These are phyloP conservation scores for Atherinosoma microstoma DNA, from an alignment of 2,797 vertebrate species.

Conservation along the genomic window DNA sequence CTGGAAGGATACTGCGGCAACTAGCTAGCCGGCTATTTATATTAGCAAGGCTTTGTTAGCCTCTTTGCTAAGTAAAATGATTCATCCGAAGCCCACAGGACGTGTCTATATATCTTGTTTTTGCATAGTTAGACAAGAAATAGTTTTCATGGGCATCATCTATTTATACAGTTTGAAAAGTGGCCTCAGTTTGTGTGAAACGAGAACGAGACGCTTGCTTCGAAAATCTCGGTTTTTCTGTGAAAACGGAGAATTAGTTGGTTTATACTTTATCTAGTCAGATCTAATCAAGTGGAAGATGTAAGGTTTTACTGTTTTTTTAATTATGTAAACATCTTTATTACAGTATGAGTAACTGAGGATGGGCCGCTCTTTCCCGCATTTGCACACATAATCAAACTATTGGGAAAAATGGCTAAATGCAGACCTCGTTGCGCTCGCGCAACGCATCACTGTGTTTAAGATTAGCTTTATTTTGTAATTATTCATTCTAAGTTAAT, in stretches of 20 bases:
- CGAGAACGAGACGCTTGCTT: too few species aligned
- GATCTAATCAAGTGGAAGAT: background rate
- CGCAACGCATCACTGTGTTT: background rate
- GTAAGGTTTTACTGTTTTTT: background rate
- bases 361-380: background rate
- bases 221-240: too few species aligned
- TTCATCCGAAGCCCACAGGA: accelerated
- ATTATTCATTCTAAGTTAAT: too few species aligned
- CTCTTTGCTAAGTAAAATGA: conserved; percentile 1
- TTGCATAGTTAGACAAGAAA: background rate
- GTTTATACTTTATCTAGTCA: background rate
- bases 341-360: background rate
- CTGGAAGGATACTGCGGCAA: conserved; percentile 20
- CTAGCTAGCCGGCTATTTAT: conserved; percentile 59
- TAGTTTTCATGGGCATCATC: too few species aligned
- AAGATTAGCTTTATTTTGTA: background rate
- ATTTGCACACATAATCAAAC: background rate
- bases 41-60: conserved; percentile 77
- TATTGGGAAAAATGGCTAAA: background rate
- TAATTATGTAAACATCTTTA: background rate
- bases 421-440: background rate
- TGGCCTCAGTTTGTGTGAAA: too few species aligned
- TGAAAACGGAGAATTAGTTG: background rate
- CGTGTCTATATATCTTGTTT: accelerated
- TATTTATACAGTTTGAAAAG: too few species aligned